Base-by-base conservation (phyloP, 2,113 vertebrate species). In the Hypocryptadius cinnamomeus region DNA sequence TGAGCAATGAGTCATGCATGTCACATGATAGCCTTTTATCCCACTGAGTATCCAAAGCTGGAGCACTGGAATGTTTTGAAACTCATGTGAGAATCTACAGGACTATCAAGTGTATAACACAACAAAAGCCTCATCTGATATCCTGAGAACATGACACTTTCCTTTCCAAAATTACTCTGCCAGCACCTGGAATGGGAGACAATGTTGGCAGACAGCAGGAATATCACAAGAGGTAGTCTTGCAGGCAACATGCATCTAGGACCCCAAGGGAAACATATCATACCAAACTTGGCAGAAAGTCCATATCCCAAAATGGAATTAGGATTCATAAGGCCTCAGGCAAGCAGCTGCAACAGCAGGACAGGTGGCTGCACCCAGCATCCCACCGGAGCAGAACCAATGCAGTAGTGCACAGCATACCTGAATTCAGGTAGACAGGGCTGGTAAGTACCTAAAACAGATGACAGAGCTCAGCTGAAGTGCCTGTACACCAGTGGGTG, bases 141-240 rank as follows among this genome's bases (percentile, higher is more conserved):
- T 0, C 0, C 7, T 40, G 18, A 72, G 59, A 61, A 40, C 5
- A 2, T 31, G 44, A 1, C 15, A 40, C 10, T 48, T 11, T 21
- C 10, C 4, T 57, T 82, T 40, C 18, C 27, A 69, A 37, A 90
- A 74, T 51, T 0, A 40, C 37, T 70, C 35, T 79, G 13, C 13
- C 63, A 73, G 16, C 12, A 31, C 45, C 37, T 40, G n/a, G 27
- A 76, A 44, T 1, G 4, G 19, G 48, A 85, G 64, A 33, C 3
- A 71, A 54, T 5, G 8, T 8, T 82, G 79, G 48, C 22, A 64
- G 44, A 24, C 15, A 87, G 15, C 35, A 57, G 22, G 20, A 66
- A 4, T 14, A 21, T 25, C 39, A 18, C 25, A 56, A 51, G 19
- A 79, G 16, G 21, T 9, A 76, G 13, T 19, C 51, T 45, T 54